Base-by-base conservation (phyloP, 2,888 invertebrate species). In the Scrobipalpa atriplicella region DNA sequence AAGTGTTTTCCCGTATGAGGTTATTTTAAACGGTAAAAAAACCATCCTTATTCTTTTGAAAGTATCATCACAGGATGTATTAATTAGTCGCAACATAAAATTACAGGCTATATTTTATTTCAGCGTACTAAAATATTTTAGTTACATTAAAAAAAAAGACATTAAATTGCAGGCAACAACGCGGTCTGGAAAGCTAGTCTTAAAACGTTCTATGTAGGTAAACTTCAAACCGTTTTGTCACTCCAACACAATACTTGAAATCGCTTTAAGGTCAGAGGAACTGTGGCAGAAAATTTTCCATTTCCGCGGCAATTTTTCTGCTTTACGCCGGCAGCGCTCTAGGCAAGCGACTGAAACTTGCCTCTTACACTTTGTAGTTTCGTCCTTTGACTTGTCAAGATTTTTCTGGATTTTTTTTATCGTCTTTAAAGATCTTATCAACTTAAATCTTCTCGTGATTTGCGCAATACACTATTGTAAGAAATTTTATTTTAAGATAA, bases 241-340 rank as follows among this genome's bases (percentile, higher is more conserved):
- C 47, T 47, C 47, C 16, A 47, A 47, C 16, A 47, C 47, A 47
- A 47, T 47, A 47, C 47, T 47, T 47, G 16, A 47, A n/a, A 47
- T 47, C 5, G n/a, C 47, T 47, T n/a, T 16, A 47, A 47, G 47
- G 47, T 47, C 47, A 47, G 47, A 47, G 47, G 47, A 47, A 47
- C 47, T 16, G 47, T 47, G 47, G 47, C n/a, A 47, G 47, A 47
- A 47, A 47, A 16, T 47, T 47, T 47, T 47, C 47, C 47, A 47
- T 47, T 47, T 47, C 47, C 47, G 47, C n/a, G 47, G 47, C 47
- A 47, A 47, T 47, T 47, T 47, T 47, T n/a, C 47, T 47, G 47
- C 47, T 47, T 47, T 47, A n/a, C 47, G 47, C 47, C n/a, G n/a
- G 16, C n/a, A 47, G 5, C 47, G 47, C 47, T 47, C 47, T 16